Conservation (phyloP, 2,888 invertebrate genomes). For the Diplazon laetatorius region DNA sequence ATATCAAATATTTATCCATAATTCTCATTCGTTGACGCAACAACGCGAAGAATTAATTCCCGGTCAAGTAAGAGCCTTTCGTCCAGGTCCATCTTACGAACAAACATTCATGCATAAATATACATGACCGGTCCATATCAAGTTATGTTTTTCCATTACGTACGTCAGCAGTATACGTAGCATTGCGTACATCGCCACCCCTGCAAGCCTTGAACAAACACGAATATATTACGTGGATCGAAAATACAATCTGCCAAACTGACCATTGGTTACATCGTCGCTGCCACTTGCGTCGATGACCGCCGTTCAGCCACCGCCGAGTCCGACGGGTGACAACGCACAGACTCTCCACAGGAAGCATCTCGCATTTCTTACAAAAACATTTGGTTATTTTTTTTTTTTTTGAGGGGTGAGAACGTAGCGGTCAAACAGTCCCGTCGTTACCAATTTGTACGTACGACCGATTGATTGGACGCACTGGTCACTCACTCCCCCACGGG, state of each 20-base stretch:
- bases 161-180: not conserved
- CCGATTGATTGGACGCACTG: conserved; percentile 67
- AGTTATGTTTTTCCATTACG: conserved; percentile 37
- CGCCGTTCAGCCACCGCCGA: no score
- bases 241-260: not conserved
- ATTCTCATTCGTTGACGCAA: conserved; percentile 65
- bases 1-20: conserved; percentile 73
- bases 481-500: conserved; percentile 75
- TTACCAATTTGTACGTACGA: conserved; percentile 55
- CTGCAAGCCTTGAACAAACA: conserved; percentile 73
- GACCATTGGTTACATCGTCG: not conserved
- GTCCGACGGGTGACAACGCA: conserved; percentile 7
- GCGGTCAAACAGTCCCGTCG: conserved; percentile 48
- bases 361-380: conserved; percentile 72
- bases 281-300: not conserved
- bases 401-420: conserved; percentile 37
- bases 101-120: no score
- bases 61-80: conserved; percentile 68
- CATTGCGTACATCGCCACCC: conserved; percentile 38
- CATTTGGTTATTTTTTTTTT: no score
- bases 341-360: conserved; percentile 27
- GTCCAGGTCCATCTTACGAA: conserved; percentile 71
- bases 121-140: conserved; percentile 45
- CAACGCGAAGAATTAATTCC: conserved; percentile 25
- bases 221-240: conserved; percentile 72